phyloP scores from a whole-genome alignment of 1,140 invertebrate species.

The Drosophila sechellia region DNA sequence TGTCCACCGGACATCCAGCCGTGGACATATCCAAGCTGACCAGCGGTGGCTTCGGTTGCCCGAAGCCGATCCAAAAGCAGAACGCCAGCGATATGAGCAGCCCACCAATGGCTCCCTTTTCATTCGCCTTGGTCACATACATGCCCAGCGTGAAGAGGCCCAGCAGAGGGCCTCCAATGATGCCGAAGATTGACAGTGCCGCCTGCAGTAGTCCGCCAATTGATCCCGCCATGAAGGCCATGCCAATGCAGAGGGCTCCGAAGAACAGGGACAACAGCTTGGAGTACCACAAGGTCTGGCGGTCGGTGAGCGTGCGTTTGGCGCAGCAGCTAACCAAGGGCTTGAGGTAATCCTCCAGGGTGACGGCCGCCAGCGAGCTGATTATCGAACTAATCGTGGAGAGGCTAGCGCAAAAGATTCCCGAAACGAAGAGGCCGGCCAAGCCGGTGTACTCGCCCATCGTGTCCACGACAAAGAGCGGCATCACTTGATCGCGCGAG shows the following conservation, averaged over 20 bases:
- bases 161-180: conserved; percentile 91
- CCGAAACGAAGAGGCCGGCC: conserved; percentile 92
- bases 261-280: conserved; percentile 89
- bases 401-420: conserved; percentile 93
- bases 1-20: conserved; percentile 85
- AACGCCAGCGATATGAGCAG: conserved; percentile 88
- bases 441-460: conserved; percentile 89
- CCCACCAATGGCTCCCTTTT: conserved; percentile 90
- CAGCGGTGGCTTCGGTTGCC: conserved; percentile 89
- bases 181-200: conserved; percentile 91
- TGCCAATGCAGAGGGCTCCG: conserved; percentile 88
- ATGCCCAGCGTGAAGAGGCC: conserved; percentile 93
- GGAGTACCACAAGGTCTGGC: conserved; percentile 84
- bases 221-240: conserved; percentile 89
- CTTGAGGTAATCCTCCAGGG: conserved; percentile 92
- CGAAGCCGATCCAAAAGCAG: conserved; percentile 94
- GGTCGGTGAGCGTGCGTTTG: conserved; percentile 55
- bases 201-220: conserved; percentile 91
- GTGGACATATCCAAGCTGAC: conserved; percentile 86
- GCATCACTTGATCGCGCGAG: conserved; percentile 87
- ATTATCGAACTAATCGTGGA: conserved; percentile 93
- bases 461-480: conserved; percentile 91
- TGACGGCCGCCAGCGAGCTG: conserved; percentile 93
- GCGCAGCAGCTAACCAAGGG: conserved; percentile 77
- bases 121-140: conserved; percentile 87